Base-by-base conservation (phyloP, 1,140 invertebrate genomes). In the Papilio polytes region DNA sequence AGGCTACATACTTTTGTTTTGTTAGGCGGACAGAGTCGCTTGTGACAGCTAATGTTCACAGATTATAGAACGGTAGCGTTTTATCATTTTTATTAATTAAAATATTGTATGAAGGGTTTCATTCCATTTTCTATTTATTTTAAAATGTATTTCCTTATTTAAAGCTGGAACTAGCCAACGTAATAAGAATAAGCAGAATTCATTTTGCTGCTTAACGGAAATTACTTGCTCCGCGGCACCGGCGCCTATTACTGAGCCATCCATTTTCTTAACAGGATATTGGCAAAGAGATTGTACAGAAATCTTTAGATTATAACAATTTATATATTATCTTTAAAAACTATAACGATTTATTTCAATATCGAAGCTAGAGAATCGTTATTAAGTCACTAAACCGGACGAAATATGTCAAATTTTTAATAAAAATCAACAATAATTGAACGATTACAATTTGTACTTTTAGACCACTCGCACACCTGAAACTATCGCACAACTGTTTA, bases 191-290 rank as follows among this genome's bases (percentile, higher is more conserved):
- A 77, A 77, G 26, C 15, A 59, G 51, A 77, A 59, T 77, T 77
- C 26, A 77, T 77, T 77, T 77, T n/a, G 13, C 53, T 59, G 74
- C 56, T 77, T 77, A 77, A 56, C 74, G 74, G 74, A 77, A 77
- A 77, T 77, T 77, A 77, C 74, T 59, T 77, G 74, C 74, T 56
- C 31, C 51, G 51, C 53, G 74, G 74, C 51, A 31, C 51, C 48
- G 74, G 36, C 74, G 48, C 31, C 74, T 77, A 77, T 77, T 56
- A 73, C 72, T 18, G 18, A 56, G 48, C 74, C 48, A 77, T 77
- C 74, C 74, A 76, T 76, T 76, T 76, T 76, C 74, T 76, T 53
- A 77, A 77, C 74, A 56, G 74, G 74, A 77, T 77, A 77, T 77
- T 77, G 74, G 74, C 48, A 77, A 77, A 77, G 51, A 56, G 51